phyloP scores from a whole-genome alignment of 2,113 vertebrate genomes.

The Cavia porcellus region DNA sequence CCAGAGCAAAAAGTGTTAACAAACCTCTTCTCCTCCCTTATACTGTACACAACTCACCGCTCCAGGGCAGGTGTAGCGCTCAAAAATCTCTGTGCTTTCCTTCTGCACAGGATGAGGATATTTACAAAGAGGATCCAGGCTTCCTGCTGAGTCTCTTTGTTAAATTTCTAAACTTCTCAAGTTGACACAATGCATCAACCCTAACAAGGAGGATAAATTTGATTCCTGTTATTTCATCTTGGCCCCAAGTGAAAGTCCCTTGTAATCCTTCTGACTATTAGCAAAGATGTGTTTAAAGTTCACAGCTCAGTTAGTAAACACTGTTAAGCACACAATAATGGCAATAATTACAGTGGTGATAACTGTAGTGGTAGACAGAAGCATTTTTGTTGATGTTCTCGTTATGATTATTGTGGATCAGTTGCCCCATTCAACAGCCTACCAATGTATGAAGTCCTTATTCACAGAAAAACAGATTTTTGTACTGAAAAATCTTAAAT shows the following conservation, averaged over 20 bases:
- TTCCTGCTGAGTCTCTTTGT: no score
- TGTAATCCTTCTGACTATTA: constrained; percentile 11
- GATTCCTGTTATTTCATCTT: not conserved
- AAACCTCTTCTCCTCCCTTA: no score
- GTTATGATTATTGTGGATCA: constrained; percentile 2
- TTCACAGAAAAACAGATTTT: not conserved
- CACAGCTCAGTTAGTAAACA: not conserved
- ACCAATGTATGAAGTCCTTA: not conserved
- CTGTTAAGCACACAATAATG: not conserved
- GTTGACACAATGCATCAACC: no score
- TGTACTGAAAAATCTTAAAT: not conserved
- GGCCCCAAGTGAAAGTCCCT: not conserved
- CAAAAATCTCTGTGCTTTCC: no score
- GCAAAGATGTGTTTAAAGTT: not conserved
- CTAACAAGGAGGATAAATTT: not conserved
- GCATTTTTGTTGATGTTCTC: not conserved
- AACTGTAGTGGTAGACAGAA: not conserved
- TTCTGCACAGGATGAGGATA: no score
- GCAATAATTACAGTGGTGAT: not conserved
- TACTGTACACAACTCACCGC: no score
- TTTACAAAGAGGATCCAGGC: no score
- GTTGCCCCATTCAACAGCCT: not conserved
- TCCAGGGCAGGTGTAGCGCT: no score
- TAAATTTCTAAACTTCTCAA: no score
- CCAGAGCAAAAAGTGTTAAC: no score